Conservation (phyloP, 2,113 vertebrate species). For the Fregata magnificens region DNA sequence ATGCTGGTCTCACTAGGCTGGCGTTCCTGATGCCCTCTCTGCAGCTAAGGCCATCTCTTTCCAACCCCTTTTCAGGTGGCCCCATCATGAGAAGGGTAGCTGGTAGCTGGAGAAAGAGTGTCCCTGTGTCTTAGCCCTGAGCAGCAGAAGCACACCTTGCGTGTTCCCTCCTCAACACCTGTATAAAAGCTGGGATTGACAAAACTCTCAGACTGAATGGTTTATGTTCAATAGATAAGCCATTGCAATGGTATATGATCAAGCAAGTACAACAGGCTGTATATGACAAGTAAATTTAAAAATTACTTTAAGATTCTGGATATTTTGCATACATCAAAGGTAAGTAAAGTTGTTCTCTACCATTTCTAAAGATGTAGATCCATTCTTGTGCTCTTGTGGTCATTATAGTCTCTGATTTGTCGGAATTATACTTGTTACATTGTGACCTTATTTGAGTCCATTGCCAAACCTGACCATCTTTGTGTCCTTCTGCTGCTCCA, state of each 20-base stretch:
- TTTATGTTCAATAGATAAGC: not conserved
- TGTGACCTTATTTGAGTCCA: not conserved
- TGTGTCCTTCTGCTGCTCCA: not conserved
- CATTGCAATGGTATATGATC: not conserved
- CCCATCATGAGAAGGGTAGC: not conserved
- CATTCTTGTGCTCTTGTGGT: not conserved
- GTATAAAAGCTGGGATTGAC: not conserved
- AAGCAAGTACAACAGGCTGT: not conserved
- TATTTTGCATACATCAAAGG: not conserved
- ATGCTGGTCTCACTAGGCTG: not conserved
- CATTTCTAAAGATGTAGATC: not conserved
- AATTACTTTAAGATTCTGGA: not conserved
- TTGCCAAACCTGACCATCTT: not conserved
- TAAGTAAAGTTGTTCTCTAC: not conserved
- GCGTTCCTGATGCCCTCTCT: not conserved
- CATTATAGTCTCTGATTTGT: not conserved
- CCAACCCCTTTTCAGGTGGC: not conserved
- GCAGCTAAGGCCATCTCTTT: not conserved
- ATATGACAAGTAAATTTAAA: not conserved
- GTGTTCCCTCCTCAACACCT: not conserved
- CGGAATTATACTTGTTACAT: not conserved
- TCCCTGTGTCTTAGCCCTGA: not conserved
- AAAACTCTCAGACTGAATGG: not conserved
- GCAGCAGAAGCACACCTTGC: not conserved
- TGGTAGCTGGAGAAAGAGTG: not conserved